These are phyloP conservation scores for Stomorhina lunata DNA, from an alignment of 2,888 invertebrate genomes.

Conservation along the genomic window DNA sequence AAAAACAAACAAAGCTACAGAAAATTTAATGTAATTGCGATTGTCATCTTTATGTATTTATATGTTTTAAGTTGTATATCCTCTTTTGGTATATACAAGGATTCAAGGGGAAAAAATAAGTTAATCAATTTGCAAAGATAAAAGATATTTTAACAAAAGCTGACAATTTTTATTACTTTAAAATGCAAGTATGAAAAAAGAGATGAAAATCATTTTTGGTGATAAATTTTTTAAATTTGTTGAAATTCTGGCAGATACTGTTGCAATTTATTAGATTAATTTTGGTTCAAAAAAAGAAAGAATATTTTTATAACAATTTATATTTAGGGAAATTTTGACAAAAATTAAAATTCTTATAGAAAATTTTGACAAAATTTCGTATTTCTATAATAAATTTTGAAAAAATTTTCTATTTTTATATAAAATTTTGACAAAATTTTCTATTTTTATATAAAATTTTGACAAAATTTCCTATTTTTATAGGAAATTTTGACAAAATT, in stretches of 20 bases:
- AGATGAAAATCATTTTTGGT: neutral
- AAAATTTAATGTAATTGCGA: constrained; percentile 25
- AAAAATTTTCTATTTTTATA: too few species aligned
- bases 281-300: neutral
- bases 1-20: constrained; percentile 38
- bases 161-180: constrained; percentile 19
- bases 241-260: neutral
- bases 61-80: neutral
- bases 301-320: too few species aligned
- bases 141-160: constrained; percentile 20
- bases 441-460: too few species aligned
- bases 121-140: constrained; percentile 27
- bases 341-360: too few species aligned
- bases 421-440: too few species aligned
- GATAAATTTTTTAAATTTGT: neutral
- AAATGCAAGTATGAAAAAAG: neutral
- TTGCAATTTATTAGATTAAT: neutral
- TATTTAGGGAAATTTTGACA: too few species aligned
- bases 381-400: too few species aligned
- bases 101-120: constrained; percentile 23
- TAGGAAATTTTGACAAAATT: too few species aligned
- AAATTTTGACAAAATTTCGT: too few species aligned
- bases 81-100: neutral
- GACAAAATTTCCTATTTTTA: too few species aligned
- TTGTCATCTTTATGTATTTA: neutral